These are phyloP conservation scores for Tragelaphus buxtoni DNA, from an alignment of 2,113 vertebrate species.

Conservation along the genomic window DNA sequence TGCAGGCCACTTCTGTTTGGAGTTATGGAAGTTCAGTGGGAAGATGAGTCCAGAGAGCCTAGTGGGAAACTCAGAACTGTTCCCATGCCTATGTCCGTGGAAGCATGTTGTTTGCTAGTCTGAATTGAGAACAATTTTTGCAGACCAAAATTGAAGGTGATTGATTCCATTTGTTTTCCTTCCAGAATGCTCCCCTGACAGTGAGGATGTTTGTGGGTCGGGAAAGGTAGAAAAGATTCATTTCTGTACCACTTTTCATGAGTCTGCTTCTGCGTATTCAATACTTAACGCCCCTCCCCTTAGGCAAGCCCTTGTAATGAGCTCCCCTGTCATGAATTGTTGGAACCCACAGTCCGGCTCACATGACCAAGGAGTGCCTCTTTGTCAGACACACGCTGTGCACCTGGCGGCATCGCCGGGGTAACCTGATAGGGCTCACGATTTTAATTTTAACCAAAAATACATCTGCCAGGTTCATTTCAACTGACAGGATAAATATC, in stretches of 20 bases:
- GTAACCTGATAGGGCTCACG: background rate
- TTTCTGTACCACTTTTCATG: background rate
- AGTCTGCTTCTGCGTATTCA: background rate
- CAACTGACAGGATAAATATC: slow-evolving; percentile 47
- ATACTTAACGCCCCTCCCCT: background rate
- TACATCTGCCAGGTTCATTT: slow-evolving; percentile 50
- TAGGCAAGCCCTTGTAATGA: background rate
- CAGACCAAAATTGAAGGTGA: background rate
- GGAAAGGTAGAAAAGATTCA: background rate
- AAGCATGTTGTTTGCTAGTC: background rate
- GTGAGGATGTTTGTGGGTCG: background rate
- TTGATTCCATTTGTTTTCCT: background rate
- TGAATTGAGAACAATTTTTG: background rate
- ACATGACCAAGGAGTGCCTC: slow-evolving; percentile 10
- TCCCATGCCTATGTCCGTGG: background rate
- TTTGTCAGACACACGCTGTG: slow-evolving; percentile 43
- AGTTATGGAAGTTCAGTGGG: background rate
- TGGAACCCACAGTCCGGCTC: slow-evolving; percentile 47
- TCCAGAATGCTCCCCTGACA: background rate
- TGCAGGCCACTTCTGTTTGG: background rate
- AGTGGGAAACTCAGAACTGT: background rate
- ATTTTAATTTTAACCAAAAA: slow-evolving; percentile 66
- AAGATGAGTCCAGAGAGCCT: background rate
- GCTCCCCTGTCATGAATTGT: background rate
- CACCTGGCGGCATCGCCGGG: background rate